A percentile compares a stretch with the other conserved stretches of the same genome.
Evolutionary conservation across 2,888 invertebrate species (phyloP).

Genomic region (Eupeodes latifasciatus): DNA sequence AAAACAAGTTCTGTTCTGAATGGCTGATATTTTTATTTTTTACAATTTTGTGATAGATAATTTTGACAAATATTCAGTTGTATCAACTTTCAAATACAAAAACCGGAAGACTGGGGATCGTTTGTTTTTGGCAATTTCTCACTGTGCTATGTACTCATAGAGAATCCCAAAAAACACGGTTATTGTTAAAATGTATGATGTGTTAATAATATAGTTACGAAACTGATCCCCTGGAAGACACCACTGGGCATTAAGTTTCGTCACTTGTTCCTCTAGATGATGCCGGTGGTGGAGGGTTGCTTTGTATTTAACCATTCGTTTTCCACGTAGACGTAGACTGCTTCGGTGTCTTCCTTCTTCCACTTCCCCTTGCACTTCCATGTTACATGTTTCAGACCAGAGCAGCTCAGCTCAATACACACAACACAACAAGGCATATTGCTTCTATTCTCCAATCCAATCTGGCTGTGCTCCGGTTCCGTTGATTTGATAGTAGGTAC

Average conservation of each 20-base stretch:
- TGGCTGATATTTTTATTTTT: too few relatives aligned
- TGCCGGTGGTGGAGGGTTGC: conserved; percentile 45
- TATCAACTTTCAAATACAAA: too few relatives aligned
- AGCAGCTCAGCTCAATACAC: background rate
- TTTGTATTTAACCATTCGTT: conserved; percentile 28
- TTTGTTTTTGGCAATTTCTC: too few relatives aligned
- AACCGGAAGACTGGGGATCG: too few relatives aligned
- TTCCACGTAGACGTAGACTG: conserved; percentile 37
- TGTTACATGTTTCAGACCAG: conserved; percentile 10
- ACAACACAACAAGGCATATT: conserved; percentile 13
- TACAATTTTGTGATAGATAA: too few relatives aligned
- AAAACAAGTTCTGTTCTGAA: too few relatives aligned
- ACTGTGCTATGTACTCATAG: too few relatives aligned
- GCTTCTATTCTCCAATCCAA: conserved; percentile 42
- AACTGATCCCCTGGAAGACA: background rate
- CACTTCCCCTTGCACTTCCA: conserved; percentile 25
- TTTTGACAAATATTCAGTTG: too few relatives aligned
- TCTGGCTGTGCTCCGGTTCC: conserved; percentile 65
- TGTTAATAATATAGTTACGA: too few relatives aligned
- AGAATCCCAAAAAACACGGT: too few relatives aligned
- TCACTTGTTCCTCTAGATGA: conserved; percentile 24
- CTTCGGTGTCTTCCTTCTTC: conserved; percentile 41
- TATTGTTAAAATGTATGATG: too few relatives aligned
- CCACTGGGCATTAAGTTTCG: conserved; percentile 22
- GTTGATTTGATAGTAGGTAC: conserved; percentile 55